Conservation (phyloP, 1,140 invertebrate genomes). For the Sminthurides bifidus region DNA sequence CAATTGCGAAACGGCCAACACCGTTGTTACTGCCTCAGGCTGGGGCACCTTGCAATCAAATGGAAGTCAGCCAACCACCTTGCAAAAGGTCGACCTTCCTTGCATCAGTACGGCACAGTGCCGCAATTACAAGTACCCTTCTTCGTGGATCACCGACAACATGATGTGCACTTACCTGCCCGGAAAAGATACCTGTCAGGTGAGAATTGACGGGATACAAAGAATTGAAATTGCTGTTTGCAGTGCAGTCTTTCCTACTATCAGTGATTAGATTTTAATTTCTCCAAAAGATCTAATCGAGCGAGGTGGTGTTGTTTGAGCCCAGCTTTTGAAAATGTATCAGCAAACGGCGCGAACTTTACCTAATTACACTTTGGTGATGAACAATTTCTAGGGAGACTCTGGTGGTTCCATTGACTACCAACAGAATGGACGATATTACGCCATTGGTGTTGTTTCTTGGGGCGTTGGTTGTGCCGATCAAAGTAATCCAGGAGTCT, state of each 20-base stretch:
- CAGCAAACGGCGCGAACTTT: too few relatives aligned
- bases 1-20: not conserved
- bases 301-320: too few relatives aligned
- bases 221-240: too few relatives aligned
- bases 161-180: conserved; percentile 55
- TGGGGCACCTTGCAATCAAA: conserved; percentile 31
- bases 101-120: conserved; percentile 45
- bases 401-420: conserved; percentile 37
- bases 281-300: too few relatives aligned
- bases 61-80: conserved; percentile 43
- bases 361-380: too few relatives aligned
- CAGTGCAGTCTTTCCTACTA: too few relatives aligned
- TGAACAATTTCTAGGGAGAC: conserved; percentile 49
- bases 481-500: conserved; percentile 79
- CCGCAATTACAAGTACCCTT: conserved; percentile 25
- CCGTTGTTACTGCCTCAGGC: conserved; percentile 11
- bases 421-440: conserved; percentile 36
- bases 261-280: too few relatives aligned
- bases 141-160: conserved; percentile 38
- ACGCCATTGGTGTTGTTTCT: conserved; percentile 44
- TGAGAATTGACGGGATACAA: not conserved
- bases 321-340: too few relatives aligned
- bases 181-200: conserved; percentile 24
- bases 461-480: conserved; percentile 54
- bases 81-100: conserved; percentile 47